phyloP scores from a whole-genome alignment of 2,888 invertebrate species.

The Xanthia icteritia region DNA sequence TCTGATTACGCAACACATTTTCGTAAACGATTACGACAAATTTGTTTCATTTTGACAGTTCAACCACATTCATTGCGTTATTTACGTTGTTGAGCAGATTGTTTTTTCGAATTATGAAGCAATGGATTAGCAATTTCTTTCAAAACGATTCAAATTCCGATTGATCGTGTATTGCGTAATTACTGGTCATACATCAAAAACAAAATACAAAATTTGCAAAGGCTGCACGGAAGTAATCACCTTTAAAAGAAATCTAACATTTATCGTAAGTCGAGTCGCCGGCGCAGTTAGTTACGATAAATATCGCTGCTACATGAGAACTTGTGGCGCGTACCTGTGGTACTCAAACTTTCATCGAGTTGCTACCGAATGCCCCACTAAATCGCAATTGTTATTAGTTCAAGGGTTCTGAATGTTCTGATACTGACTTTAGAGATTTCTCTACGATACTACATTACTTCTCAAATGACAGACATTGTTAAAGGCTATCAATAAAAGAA shows the following conservation, averaged over 20 bases:
- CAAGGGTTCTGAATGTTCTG: constrained; percentile 69
- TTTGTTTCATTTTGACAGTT: no score
- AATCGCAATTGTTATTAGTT: constrained; percentile 77
- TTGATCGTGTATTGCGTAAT: no score
- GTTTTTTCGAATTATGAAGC: no score
- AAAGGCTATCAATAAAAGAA: constrained; percentile 9
- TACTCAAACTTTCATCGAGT: constrained; percentile 74
- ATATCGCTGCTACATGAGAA: constrained; percentile 36
- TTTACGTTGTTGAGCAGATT: no score
- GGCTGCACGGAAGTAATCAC: no score
- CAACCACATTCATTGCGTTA: no score
- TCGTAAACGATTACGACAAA: no score
- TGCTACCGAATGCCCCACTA: constrained; percentile 70
- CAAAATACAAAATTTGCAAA: background rate
- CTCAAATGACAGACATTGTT: constrained; percentile 20
- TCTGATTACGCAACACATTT: no score
- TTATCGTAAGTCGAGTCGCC: background rate
- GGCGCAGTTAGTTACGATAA: constrained; percentile 1
- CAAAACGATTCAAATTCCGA: no score
- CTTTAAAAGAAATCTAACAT: constrained; percentile 1
- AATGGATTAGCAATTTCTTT: no score
- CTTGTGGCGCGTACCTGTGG: constrained; percentile 68
- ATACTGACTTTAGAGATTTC: constrained; percentile 52
- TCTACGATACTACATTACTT: constrained; percentile 39
- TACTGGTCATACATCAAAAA: no score